These are phyloP conservation scores for Oligia latruncula DNA, from an alignment of 2,888 invertebrate species.

Conservation along the genomic window DNA sequence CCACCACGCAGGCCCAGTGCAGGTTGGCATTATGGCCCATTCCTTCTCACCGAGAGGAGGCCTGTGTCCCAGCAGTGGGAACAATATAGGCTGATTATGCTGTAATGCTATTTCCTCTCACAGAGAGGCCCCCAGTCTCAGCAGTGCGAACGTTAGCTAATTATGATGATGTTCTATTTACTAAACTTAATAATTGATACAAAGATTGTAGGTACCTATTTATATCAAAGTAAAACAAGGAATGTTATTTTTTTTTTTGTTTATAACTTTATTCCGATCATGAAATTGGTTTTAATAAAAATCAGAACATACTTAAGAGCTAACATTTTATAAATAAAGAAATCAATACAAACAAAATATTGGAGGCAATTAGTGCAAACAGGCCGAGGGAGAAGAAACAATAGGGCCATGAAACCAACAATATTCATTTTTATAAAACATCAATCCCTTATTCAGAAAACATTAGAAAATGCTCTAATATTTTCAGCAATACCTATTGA, in stretches of 20 bases:
- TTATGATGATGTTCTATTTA: neutral
- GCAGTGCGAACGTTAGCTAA: too few species aligned
- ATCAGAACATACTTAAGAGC: slow-evolving; percentile 14
- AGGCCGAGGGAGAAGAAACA: slow-evolving; percentile 66
- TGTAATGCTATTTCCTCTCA: too few species aligned
- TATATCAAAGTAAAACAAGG: neutral
- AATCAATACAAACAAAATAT: slow-evolving; percentile 57
- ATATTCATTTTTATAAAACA: neutral
- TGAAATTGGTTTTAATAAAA: slow-evolving; percentile 10
- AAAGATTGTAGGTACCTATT: neutral
- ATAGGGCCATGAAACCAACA: slow-evolving; percentile 33
- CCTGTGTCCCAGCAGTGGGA: neutral
- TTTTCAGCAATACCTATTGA: neutral
- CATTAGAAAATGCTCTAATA: neutral
- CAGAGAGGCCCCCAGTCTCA: too few species aligned
- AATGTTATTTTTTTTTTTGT: neutral
- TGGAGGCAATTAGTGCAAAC: slow-evolving; percentile 73
- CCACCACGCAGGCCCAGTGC: too few species aligned
- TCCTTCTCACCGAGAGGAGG: neutral
- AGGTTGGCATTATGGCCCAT: neutral
- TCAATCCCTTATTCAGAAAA: too few species aligned
- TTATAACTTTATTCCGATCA: neutral
- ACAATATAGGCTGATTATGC: neutral
- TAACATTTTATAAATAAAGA: slow-evolving; percentile 30
- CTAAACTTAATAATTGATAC: neutral